Base-by-base conservation (phyloP, 1,140 invertebrate genomes). In the Druon quercuslanigerum region DNA sequence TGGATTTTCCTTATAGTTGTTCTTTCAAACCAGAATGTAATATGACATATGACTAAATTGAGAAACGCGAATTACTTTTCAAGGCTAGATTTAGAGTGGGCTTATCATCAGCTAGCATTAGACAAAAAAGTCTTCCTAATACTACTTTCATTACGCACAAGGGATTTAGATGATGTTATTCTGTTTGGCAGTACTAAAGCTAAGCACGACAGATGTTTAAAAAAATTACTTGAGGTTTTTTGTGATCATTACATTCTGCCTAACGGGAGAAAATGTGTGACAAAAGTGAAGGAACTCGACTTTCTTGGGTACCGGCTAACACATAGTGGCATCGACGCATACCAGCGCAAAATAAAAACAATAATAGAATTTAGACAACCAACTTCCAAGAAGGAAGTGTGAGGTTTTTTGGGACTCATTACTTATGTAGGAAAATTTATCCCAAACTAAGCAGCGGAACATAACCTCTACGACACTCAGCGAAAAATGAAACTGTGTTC, bases 401-500 rank as follows among this genome's bases (percentile, higher is more conserved):
- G 83, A 51, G 86, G 87, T 83, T 88, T 88, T 75, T 70, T 88
- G 75, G 86, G 87, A n/a, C 60, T 88, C 16, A 72, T 88, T 2
- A 85, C 76, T 50, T 87, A 74, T 51, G 71, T 87, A 51, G 85
- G 83, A 57, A 87, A 86, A 80, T 88, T 82, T 73, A 84, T 88
- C n/a, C n/a, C n/a, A n/a, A n/a, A n/a, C n/a, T n/a, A n/a, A n/a
- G n/a, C n/a, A n/a, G n/a, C n/a, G n/a, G n/a, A n/a, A n/a, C n/a
- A n/a, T n/a, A n/a, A n/a, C n/a, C n/a, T n/a, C n/a, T n/a, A n/a
- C n/a, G n/a, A n/a, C n/a, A n/a, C n/a, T n/a, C n/a, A n/a, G n/a
- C n/a, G n/a, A n/a, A n/a, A n/a, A n/a, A n/a, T n/a, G n/a, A n/a
- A n/a, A n/a, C n/a, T n/a, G n/a, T n/a, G n/a, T n/a, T n/a, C n/a